These are phyloP conservation scores for Callionymus lyra DNA, from an alignment of 2,113 vertebrate species.

Conservation along the genomic window DNA sequence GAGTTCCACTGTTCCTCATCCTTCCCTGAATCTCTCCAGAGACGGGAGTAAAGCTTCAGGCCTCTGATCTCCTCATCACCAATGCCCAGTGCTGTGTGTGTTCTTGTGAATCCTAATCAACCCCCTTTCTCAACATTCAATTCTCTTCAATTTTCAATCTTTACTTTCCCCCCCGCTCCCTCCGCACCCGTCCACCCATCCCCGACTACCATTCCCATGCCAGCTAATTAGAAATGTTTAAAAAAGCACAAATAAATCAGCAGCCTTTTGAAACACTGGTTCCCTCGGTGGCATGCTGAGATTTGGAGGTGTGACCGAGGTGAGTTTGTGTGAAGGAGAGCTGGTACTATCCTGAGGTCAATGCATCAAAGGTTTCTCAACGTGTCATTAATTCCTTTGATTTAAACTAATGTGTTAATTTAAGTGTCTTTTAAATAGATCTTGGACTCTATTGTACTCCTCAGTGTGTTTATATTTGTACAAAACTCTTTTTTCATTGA, in stretches of 20 bases:
- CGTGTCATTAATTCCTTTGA: too few relatives aligned
- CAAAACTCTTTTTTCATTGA: too few relatives aligned
- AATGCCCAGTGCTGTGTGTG: constrained; percentile 24
- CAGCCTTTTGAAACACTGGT: background rate
- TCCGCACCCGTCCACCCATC: background rate
- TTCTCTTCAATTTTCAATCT: constrained; percentile 17
- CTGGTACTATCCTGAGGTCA: background rate
- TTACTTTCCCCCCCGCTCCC: constrained; percentile 2
- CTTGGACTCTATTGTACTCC: too few relatives aligned
- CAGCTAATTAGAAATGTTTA: constrained; percentile 44
- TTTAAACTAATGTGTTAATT: too few relatives aligned
- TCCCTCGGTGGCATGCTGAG: constrained; percentile 16
- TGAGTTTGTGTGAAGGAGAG: constrained; percentile 6
- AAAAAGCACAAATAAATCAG: constrained; percentile 44
- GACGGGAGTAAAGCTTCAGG: constrained; percentile 34
- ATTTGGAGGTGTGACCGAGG: constrained; percentile 8
- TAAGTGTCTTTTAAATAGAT: too few relatives aligned
- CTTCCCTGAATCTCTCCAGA: constrained; percentile 13
- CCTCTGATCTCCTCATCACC: constrained; percentile 34
- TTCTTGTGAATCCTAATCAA: constrained; percentile 36
- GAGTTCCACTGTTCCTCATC: constrained; percentile 7
- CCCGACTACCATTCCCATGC: constrained; percentile 11
- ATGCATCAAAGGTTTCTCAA: too few relatives aligned
- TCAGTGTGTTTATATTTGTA: too few relatives aligned
- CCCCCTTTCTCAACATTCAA: constrained; percentile 36